phyloP scores from a whole-genome alignment of 2,797 vertebrate genomes.

The Syndactyla subalaris region DNA sequence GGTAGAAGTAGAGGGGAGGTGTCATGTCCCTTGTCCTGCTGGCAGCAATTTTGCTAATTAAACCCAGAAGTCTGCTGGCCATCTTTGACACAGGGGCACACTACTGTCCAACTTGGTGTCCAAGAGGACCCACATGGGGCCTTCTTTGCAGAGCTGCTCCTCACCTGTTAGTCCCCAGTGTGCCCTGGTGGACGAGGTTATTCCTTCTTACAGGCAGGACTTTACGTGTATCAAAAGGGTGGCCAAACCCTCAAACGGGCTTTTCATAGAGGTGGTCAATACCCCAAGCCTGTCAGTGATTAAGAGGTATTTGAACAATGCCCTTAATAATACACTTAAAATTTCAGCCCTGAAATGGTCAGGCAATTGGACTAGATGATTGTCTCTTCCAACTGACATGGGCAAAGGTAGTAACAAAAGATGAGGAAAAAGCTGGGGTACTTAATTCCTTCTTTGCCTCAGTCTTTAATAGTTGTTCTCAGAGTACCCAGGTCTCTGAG shows the following conservation, averaged over 20 bases:
- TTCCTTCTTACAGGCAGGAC: not conserved
- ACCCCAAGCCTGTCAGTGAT: not conserved
- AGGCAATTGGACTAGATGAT: not conserved
- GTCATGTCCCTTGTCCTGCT: not conserved
- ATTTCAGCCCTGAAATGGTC: not conserved
- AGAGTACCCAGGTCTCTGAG: not conserved
- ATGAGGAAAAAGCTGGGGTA: not conserved
- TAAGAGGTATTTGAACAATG: not conserved
- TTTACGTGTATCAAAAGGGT: not conserved
- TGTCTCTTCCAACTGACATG: not conserved
- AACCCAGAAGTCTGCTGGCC: not conserved
- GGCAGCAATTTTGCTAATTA: not conserved
- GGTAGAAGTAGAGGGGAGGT: not conserved
- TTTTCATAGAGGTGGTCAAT: not conserved
- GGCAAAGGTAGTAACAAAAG: not conserved
- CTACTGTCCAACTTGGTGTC: not conserved
- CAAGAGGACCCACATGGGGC: not conserved
- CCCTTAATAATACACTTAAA: not conserved
- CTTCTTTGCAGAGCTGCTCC: not conserved
- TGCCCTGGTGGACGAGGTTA: not conserved
- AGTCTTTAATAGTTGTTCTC: not conserved
- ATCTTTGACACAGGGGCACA: not conserved
- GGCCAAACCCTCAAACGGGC: not conserved
- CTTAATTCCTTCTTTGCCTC: not conserved
- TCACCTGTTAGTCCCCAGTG: not conserved